Evolutionary conservation across 2,888 invertebrate species (phyloP).

Genomic region (Meta bourneti): DNA sequence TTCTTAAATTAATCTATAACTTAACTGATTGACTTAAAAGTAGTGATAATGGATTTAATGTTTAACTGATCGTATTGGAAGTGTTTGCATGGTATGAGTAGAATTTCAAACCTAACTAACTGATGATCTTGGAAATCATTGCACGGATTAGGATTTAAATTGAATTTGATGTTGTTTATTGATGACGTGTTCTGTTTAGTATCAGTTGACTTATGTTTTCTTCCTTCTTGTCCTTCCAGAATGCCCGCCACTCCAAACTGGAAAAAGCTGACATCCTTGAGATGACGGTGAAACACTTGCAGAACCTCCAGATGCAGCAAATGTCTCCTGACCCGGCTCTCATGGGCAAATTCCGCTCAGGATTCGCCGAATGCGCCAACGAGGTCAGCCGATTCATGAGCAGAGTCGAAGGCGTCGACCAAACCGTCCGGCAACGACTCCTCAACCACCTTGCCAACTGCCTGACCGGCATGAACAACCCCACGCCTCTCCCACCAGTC

Average conservation of each 20-base stretch:
- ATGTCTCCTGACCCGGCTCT: constrained; percentile 90
- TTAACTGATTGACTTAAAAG: no score
- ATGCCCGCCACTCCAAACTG: constrained; percentile 92
- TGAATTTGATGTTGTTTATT: background rate
- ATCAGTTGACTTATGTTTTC: constrained; percentile 29
- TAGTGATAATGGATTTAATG: no score
- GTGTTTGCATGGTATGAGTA: no score
- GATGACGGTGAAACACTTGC: constrained; percentile 96
- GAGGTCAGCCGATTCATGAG: constrained; percentile 88
- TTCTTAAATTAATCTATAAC: no score
- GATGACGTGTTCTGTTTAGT: no score
- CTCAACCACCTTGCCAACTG: constrained; percentile 89
- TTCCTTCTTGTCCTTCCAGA: constrained; percentile 54
- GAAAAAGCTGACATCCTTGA: constrained; percentile 98
- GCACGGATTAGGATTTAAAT: background rate
- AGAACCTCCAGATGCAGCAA: constrained; percentile 87
- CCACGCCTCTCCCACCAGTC: constrained; percentile 67
- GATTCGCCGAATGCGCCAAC: constrained; percentile 92
- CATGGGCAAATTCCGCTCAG: constrained; percentile 91
- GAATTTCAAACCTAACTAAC: background rate
- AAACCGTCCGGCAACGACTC: constrained; percentile 87
- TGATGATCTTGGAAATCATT: background rate
- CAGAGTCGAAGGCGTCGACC: constrained; percentile 83
- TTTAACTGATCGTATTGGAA: no score
- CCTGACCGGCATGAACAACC: constrained; percentile 81